phyloP scores from a whole-genome alignment of 1,140 invertebrate genomes.

The Samia ricini region DNA sequence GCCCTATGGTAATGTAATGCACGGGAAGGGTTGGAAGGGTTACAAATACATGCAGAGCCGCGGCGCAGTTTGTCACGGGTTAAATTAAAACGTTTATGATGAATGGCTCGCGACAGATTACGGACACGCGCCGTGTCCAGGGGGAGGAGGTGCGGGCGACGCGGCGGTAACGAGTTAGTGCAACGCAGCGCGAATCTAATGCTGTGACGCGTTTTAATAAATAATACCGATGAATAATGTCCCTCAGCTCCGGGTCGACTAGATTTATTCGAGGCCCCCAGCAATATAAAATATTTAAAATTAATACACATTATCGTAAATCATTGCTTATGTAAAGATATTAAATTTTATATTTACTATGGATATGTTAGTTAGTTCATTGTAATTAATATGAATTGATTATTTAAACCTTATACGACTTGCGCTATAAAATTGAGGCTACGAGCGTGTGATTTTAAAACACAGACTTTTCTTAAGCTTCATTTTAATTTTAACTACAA shows the following conservation, averaged over 20 bases:
- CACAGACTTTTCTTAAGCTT: too few relatives aligned
- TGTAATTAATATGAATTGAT: background rate
- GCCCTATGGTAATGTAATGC: background rate
- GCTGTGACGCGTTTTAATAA: too few relatives aligned
- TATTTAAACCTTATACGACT: too few relatives aligned
- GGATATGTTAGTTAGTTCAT: background rate
- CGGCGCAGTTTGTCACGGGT: constrained; percentile 36
- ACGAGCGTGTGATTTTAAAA: too few relatives aligned
- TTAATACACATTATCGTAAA: background rate
- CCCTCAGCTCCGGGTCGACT: too few relatives aligned
- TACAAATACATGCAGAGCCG: constrained; percentile 4
- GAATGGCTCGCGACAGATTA: constrained; percentile 26
- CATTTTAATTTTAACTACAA: too few relatives aligned
- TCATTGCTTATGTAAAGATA: background rate
- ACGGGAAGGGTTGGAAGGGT: background rate
- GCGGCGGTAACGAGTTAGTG: background rate
- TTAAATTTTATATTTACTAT: background rate
- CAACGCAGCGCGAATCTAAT: too few relatives aligned
- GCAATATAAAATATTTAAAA: background rate
- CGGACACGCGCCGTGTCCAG: background rate
- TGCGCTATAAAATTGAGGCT: too few relatives aligned
- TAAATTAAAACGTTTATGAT: constrained; percentile 51
- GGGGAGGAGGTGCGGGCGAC: too few relatives aligned
- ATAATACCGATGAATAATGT: too few relatives aligned
- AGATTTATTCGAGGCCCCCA: too few relatives aligned